Base-by-base conservation (phyloP, 2,113 vertebrate species). In the Dunckerocampus dactyliophorus region DNA sequence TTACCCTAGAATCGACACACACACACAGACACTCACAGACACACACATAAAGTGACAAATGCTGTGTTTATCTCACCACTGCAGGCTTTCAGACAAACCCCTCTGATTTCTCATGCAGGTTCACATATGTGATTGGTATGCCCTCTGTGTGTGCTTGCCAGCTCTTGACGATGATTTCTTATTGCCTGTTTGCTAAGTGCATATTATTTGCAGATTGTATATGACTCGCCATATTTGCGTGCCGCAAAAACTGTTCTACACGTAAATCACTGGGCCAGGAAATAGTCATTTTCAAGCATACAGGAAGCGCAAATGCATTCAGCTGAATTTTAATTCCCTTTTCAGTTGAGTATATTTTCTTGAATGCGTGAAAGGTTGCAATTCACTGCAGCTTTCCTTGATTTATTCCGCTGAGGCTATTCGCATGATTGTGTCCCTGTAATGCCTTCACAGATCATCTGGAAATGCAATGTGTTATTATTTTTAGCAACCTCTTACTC, bases 31-130 rank as follows among this genome's bases (percentile, higher is more conserved):
- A 52, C 22, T 45, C 39, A 47, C 46, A 16, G 8, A n/a, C 46
- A 19, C 45, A 51, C 47, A 56, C 14, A 54, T 57, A 45, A 37
- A 43, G n/a, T 43, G 24, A 71, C 6, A 77, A 79, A 79, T 73
- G 55, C 54, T 19, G 16, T 59, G 48, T 75, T 84, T 74, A 85
- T 85, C 82, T 81, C 81, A 45, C 42, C 58, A 20, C 75, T 63
- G 62, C 80, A 82, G 77, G 63, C 78, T 39, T 58, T 43, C 59
- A 53, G 72, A 78, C 65, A 67, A 74, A 56, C 48, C 55, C n/a
- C 8, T 72, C 65, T 73, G 67, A 76, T 80, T 76, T 75, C 57
- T 65, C 53, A 68, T 65, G 69, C 68, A 72, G 73, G 54, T 79
- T 78, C 53, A 73, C 69, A 76, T 71, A 63, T 81, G 69, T 64